Percentiles rank a stretch among this genome's conserved stretches.
These are phyloP conservation scores for Karalla daura DNA, from an alignment of 2,797 vertebrate species.

Conservation along the genomic window DNA sequence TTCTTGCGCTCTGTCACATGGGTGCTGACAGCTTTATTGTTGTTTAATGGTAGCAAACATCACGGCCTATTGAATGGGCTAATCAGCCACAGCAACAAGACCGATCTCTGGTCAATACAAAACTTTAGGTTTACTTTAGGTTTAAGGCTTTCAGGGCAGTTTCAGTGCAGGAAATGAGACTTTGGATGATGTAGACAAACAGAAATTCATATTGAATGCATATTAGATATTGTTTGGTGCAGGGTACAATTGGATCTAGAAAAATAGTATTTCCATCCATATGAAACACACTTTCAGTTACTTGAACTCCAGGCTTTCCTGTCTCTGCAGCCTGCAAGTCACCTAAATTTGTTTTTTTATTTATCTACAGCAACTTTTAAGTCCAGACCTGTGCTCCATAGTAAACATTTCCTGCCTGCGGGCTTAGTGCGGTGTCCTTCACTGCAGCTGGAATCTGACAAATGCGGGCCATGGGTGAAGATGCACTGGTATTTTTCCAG, in stretches of 20 bases:
- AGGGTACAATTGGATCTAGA: background rate
- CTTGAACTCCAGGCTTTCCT: background rate
- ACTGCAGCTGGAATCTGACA: constrained; percentile 65
- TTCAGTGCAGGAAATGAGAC: background rate
- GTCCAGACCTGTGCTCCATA: background rate
- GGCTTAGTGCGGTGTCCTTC: constrained; percentile 63
- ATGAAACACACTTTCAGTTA: background rate
- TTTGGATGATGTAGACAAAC: background rate
- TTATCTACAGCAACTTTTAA: constrained; percentile 11
- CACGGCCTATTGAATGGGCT: background rate
- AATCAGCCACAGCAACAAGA: constrained; percentile 15
- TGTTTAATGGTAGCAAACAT: constrained; percentile 33
- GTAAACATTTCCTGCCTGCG: constrained; percentile 50
- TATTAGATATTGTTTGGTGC: too few species aligned
- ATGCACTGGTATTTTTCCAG: constrained; percentile 81
- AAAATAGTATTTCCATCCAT: background rate
- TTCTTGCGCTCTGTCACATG: constrained; percentile 26
- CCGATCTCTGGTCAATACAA: background rate
- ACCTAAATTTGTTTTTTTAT: background rate
- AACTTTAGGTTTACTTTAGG: background rate
- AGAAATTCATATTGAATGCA: background rate
- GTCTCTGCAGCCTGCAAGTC: background rate
- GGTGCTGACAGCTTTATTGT: constrained; percentile 67
- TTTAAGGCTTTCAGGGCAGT: constrained; percentile 1
- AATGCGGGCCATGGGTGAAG: constrained; percentile 80